Evolutionary conservation across 2,797 vertebrate species (phyloP).

Genomic region (Coregonus ussuriensis): DNA sequence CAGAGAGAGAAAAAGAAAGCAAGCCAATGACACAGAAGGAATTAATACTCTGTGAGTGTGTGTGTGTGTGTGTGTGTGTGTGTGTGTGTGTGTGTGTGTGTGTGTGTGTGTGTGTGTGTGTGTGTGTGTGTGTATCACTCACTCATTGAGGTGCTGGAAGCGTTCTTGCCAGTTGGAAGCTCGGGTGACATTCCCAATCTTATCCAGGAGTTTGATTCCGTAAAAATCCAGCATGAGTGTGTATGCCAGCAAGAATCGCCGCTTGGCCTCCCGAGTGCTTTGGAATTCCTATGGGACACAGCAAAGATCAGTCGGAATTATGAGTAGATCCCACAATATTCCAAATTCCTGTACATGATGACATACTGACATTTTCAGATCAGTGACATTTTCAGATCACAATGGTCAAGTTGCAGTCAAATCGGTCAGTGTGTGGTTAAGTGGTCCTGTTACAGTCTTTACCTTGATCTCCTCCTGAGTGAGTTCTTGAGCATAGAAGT

Average conservation of each 20-base stretch:
- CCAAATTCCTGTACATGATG: not conserved
- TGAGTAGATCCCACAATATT: slow-evolving; percentile 16
- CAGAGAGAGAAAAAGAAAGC: not conserved
- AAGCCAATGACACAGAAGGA: not conserved
- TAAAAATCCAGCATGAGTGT: slow-evolving; percentile 98
- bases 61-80: slow-evolving; percentile 14
- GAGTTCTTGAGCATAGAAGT: slow-evolving; percentile 98
- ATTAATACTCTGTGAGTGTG: not conserved
- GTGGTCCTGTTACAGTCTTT: slow-evolving; percentile 42
- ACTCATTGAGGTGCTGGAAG: slow-evolving; percentile 98
- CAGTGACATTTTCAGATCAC: not conserved
- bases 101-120: slow-evolving; percentile 7
- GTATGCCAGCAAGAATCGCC: slow-evolving; percentile 90
- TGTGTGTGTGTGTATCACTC: slow-evolving; percentile 59
- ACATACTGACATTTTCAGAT: not conserved
- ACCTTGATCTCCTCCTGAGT: slow-evolving; percentile 99
- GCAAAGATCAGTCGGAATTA: not conserved
- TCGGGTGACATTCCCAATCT: slow-evolving; percentile 88
- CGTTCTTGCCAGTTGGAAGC: slow-evolving; percentile 92
- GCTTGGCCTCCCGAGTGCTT: slow-evolving; percentile 93
- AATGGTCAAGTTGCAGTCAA: not conserved
- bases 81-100: slow-evolving; percentile 15
- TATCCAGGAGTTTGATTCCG: slow-evolving; percentile 92
- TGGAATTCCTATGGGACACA: slow-evolving; percentile 86
- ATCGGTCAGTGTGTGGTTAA: not conserved